phyloP scores from a whole-genome alignment of 2,888 invertebrate genomes.

The Deroplatys truncata region DNA sequence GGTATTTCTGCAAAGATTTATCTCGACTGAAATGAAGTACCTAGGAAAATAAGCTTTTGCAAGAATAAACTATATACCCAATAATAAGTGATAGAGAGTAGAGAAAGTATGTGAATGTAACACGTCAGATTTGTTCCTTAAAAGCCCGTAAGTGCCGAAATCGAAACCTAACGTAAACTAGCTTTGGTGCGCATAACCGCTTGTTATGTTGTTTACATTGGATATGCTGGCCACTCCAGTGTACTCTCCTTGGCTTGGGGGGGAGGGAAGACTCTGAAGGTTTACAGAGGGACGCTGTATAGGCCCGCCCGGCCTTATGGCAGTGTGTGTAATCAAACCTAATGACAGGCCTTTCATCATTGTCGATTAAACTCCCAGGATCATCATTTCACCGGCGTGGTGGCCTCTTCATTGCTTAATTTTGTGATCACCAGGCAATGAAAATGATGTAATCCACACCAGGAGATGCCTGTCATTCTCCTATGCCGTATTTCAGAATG shows the following conservation, averaged over 20 bases:
- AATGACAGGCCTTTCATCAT: conserved; percentile 7
- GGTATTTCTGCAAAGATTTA: too few relatives aligned
- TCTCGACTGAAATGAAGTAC: too few relatives aligned
- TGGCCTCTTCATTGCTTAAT: conserved; percentile 17
- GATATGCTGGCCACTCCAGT: too few relatives aligned
- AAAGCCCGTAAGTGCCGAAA: too few relatives aligned
- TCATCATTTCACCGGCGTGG: conserved; percentile 5
- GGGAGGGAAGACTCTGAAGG: background rate
- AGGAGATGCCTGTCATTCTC: background rate
- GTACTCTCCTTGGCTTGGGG: background rate
- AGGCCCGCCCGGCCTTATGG: background rate
- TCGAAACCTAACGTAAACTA: too few relatives aligned
- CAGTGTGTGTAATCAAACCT: conserved; percentile 7
- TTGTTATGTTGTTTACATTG: too few relatives aligned
- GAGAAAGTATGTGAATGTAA: too few relatives aligned
- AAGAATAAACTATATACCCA: too few relatives aligned
- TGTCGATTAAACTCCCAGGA: conserved; percentile 15
- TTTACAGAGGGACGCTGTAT: background rate
- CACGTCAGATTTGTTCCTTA: too few relatives aligned
- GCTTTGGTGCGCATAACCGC: too few relatives aligned
- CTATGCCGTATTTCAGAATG: background rate
- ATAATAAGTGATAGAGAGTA: too few relatives aligned
- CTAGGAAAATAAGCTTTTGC: too few relatives aligned
- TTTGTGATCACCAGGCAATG: background rate
- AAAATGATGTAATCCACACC: background rate